Base-by-base conservation (phyloP, 2,113 vertebrate species). In the Corythornis cristatus region DNA sequence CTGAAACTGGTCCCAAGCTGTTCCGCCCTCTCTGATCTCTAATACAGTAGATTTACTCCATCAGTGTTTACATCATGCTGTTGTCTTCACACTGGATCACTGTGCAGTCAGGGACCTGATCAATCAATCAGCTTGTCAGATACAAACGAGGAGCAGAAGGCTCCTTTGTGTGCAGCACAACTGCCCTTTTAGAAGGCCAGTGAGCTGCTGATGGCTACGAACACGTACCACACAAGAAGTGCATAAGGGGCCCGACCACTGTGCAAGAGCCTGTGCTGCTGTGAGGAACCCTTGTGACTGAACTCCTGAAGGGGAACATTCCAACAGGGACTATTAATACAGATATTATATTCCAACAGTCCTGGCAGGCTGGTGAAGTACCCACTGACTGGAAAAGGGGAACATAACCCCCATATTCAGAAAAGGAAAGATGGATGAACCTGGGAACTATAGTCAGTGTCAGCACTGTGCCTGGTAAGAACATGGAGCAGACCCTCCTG, bases 131-230 rank as follows among this genome's bases (percentile, higher is more conserved):
- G 21, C 58, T 68, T 56, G 84, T 65, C 87, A 82, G 81, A 84
- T 18, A 81, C 77, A 86, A 84, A 62, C 60, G 83, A 42, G 62
- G 89, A 71, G 46, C 68, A 86, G 73, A 92, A 88, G 76, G 37
- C 65, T 81, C 58, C 86, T 76, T 83, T 93, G 89, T 93, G 70
- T 35, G 35, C 74, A 26, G 75, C 61, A 93, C 54, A 93, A 89
- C 43, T 40, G 91, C 45, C 93, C 82, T 84, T 78, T 89, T 29
- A 86, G 60, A 66, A 77, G 51, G 62, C 81, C 91, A 93, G 22
- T 5, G 67, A 87, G 23, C 66, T 54, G 48, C 3, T 72, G 50
- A 50, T 76, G 62, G 82, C 58, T 19, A n/a, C 61, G 57, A 70
- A 31, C 17, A 82, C 1, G 4, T 17, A 79, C 79, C 14, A 66